phyloP scores from a whole-genome alignment of 2,113 vertebrate genomes.

The Takifugu flavidus region DNA sequence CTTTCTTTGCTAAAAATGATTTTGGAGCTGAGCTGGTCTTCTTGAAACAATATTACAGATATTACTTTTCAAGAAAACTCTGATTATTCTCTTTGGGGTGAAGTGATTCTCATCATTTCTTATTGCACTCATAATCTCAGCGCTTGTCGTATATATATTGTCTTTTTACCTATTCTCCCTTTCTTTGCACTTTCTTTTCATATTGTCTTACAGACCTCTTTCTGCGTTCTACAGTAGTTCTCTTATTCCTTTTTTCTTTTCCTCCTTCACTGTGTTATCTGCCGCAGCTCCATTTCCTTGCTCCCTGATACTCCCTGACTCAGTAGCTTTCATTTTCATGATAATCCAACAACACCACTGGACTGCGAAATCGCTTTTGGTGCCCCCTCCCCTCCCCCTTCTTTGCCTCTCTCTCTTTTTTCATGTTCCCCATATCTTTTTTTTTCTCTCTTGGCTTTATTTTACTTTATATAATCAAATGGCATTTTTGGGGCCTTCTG shows the following conservation, averaged over 20 bases:
- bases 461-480: conserved; percentile 80
- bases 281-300: conserved; percentile 71
- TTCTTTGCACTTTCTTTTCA: conserved; percentile 56
- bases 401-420: conserved; percentile 22
- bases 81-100: conserved; percentile 70
- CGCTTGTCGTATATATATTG: conserved; percentile 72
- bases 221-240: conserved; percentile 50
- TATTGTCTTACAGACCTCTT: conserved; percentile 63
- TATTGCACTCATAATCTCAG: conserved; percentile 72
- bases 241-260: conserved; percentile 53
- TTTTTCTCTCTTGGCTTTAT: conserved; percentile 74
- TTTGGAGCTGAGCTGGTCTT: conserved; percentile 52
- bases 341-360: conserved; percentile 76
- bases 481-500: conserved; percentile 61
- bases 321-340: conserved; percentile 80
- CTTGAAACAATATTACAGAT: conserved; percentile 69
- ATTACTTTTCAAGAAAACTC: conserved; percentile 70
- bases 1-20: conserved; percentile 40
- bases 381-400: conserved; percentile 41
- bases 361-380: conserved; percentile 76
- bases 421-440: conserved; percentile 28
- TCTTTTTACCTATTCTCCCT: conserved; percentile 69
- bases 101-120: conserved; percentile 69
- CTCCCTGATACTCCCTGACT: conserved; percentile 76
- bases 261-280: conserved; percentile 70